phyloP scores from a whole-genome alignment of 2,888 invertebrate species.

The Spisula solida region DNA sequence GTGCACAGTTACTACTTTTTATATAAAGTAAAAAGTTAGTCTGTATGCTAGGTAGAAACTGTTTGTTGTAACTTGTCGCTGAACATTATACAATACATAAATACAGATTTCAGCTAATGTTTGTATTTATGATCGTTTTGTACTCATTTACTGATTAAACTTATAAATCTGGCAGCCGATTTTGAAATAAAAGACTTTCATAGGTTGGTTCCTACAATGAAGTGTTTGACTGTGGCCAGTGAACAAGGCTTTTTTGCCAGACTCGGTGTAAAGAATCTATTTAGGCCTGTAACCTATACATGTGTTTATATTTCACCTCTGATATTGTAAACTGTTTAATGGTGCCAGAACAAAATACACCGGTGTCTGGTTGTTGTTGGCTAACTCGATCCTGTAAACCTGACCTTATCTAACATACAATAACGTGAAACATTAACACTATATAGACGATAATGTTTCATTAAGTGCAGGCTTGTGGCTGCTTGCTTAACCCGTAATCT shows the following conservation, averaged over 20 bases:
- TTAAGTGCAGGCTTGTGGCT: not conserved
- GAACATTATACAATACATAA: not conserved
- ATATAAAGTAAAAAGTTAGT: not conserved
- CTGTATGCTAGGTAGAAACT: not conserved
- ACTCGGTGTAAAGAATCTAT: conserved; percentile 18
- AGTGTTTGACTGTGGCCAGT: not conserved
- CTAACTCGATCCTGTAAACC: conserved; percentile 33
- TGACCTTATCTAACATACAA: conserved; percentile 9
- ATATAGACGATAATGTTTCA: not conserved
- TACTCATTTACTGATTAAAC: not conserved
- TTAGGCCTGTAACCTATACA: not conserved
- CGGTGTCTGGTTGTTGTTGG: conserved; percentile 17
- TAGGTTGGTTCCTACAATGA: not conserved
- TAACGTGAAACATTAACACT: conserved; percentile 41
- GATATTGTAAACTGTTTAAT: conserved; percentile 14
- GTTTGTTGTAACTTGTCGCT: not conserved
- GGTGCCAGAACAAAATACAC: conserved; percentile 38
- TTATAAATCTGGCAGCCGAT: not conserved
- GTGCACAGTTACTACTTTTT: no score
- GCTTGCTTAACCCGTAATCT: not conserved
- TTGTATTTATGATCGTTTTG: not conserved
- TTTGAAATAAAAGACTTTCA: not conserved
- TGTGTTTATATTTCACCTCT: conserved; percentile 48
- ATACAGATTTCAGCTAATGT: not conserved
- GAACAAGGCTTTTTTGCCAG: not conserved